Conservation (phyloP, 2,797 vertebrate genomes). For the Manis pentadactyla region DNA sequence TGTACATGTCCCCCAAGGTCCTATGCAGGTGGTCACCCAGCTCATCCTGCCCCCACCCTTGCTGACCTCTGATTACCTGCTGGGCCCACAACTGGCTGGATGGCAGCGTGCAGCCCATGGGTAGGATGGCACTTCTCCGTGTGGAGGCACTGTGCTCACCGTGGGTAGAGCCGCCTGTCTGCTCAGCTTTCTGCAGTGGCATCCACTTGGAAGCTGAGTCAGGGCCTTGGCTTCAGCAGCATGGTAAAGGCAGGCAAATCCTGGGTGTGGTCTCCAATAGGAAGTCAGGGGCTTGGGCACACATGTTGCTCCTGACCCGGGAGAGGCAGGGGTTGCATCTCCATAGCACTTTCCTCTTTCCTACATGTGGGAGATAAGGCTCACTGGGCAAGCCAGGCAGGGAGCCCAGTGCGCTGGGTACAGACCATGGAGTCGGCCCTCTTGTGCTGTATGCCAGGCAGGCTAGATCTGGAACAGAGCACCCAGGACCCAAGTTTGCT, state of each 20-base stretch:
- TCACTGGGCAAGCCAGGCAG: neutral
- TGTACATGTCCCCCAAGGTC: neutral
- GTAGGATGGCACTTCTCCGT: neutral
- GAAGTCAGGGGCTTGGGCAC: neutral
- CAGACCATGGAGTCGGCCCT: accelerated
- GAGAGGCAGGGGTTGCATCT: accelerated
- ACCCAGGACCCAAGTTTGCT: neutral
- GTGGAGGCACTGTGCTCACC: neutral
- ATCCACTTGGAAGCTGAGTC: too few relatives aligned
- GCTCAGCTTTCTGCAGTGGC: neutral
- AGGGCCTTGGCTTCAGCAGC: neutral
- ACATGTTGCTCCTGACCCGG: neutral
- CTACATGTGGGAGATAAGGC: neutral
- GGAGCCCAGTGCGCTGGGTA: too few relatives aligned
- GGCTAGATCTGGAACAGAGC: neutral
- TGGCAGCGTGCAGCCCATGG: accelerated
- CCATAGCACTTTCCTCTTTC: neutral
- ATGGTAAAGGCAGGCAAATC: accelerated
- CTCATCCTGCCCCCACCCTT: neutral
- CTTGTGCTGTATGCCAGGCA: too few relatives aligned
- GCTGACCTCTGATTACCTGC: neutral
- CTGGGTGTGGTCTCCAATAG: neutral
- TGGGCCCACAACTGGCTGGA: neutral
- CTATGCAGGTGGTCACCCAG: too few relatives aligned
- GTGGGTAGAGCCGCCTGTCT: neutral